Evolutionary conservation across 1,140 invertebrate species (phyloP).

Genomic region (Tetraneura akinire): DNA sequence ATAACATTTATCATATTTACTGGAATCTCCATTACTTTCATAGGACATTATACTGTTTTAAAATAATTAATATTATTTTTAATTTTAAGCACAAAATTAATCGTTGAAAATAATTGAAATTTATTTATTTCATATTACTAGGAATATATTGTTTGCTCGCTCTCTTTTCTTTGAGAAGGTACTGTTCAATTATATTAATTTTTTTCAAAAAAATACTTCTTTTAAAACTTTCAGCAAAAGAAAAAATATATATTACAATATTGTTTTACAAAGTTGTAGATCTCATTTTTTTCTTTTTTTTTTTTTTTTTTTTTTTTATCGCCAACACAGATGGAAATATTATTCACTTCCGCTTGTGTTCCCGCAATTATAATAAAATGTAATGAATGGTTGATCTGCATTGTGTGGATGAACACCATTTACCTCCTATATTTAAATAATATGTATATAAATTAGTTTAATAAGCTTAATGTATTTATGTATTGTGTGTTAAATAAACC

Average conservation of each 20-base stretch:
- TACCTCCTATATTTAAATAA: conserved; percentile 42
- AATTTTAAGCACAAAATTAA: background rate
- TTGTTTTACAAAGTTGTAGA: conserved; percentile 43
- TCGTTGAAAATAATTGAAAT: background rate
- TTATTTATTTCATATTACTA: background rate
- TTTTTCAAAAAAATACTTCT: background rate
- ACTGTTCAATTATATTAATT: background rate
- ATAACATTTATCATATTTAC: background rate
- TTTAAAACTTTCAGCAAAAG: background rate
- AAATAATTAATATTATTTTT: background rate
- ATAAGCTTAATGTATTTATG: conserved; percentile 35
- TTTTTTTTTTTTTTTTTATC: conserved; percentile 28
- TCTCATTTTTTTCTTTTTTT: conserved; percentile 50
- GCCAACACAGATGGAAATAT: conserved; percentile 1
- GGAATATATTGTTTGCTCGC: background rate
- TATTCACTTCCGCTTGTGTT: conserved; percentile 14
- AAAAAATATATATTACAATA: conserved; percentile 15
- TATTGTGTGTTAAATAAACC: conserved; percentile 34
- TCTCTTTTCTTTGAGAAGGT: background rate
- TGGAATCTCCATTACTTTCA: conserved; percentile 3
- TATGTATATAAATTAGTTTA: conserved; percentile 42
- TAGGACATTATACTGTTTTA: background rate
- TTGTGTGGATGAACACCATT: conserved; percentile 17
- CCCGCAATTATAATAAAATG: background rate
- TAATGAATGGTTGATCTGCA: background rate